A percentile compares a stretch with the other conserved stretches of the same genome.
Evolutionary conservation across 2,888 invertebrate species (phyloP).

Genomic region (Acrocyrtus sp.): DNA sequence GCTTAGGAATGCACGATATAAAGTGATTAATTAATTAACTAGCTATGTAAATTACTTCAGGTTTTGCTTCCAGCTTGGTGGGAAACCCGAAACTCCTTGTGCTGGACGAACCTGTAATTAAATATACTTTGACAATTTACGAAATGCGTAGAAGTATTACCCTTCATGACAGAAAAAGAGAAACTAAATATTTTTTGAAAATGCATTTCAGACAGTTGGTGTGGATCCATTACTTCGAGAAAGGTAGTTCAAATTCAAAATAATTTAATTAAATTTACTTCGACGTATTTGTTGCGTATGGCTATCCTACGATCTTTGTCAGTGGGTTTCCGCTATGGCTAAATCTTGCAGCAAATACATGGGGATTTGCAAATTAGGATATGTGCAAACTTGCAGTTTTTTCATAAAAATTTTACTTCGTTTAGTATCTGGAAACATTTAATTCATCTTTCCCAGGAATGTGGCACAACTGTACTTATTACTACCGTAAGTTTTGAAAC

Average conservation of each 20-base stretch:
- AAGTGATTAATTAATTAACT: too few species aligned
- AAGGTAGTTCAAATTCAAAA: too few species aligned
- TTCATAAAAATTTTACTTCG: neutral
- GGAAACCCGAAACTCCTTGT: constrained; percentile 74
- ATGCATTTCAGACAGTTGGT: constrained; percentile 89
- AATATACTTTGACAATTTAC: too few species aligned
- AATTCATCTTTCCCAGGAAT: constrained; percentile 87
- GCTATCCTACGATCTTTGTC: neutral
- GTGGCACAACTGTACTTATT: constrained; percentile 92
- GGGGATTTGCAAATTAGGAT: neutral
- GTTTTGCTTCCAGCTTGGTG: too few species aligned
- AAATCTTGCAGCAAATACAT: too few species aligned
- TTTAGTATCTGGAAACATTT: constrained; percentile 92
- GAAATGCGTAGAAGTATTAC: too few species aligned
- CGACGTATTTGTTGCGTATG: neutral
- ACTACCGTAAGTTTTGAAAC: constrained; percentile 73
- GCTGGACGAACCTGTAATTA: constrained; percentile 66
- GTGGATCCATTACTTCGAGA: constrained; percentile 89
- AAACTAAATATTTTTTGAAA: too few species aligned
- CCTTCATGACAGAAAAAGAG: too few species aligned
- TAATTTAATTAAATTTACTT: too few species aligned
- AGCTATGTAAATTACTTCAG: too few species aligned
- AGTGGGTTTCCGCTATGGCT: too few species aligned
- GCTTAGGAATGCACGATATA: too few species aligned
- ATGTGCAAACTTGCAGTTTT: neutral